A percentile compares a stretch with the other conserved stretches of the same genome.
Evolutionary conservation across 1,140 invertebrate genomes (phyloP).

Genomic region (Saccostrea cuccullata): DNA sequence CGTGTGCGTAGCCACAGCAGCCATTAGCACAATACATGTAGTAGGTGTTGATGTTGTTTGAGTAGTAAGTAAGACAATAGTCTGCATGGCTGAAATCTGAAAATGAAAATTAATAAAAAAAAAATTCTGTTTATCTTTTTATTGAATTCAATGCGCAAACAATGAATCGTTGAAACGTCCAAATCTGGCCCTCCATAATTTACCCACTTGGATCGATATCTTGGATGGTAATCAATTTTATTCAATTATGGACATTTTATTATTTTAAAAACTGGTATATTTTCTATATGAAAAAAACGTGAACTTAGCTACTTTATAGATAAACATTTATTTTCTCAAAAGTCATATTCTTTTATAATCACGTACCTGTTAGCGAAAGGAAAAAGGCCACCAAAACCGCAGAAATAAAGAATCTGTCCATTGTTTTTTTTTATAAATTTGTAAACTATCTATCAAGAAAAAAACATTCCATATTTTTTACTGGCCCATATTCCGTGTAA

Average conservation of each 20-base stretch:
- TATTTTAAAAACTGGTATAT: no score
- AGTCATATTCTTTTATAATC: no score
- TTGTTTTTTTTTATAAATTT: neutral
- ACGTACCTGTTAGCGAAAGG: neutral
- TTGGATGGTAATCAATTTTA: no score
- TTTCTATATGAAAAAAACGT: no score
- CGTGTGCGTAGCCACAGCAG: constrained; percentile 8
- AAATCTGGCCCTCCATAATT: no score
- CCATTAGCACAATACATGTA: constrained; percentile 15
- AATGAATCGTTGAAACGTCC: no score
- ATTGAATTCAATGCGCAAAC: no score
- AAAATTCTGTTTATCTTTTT: no score
- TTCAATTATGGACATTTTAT: no score
- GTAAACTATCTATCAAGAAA: neutral
- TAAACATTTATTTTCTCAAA: no score
- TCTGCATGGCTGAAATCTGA: neutral
- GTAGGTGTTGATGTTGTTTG: constrained; percentile 4
- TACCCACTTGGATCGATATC: no score
- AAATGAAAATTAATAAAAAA: neutral
- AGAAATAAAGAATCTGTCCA: neutral
- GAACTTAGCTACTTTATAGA: no score
- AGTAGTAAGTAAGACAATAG: constrained; percentile 34
- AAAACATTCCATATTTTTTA: constrained; percentile 16
- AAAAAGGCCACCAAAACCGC: neutral
- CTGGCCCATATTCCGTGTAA: neutral